Base-by-base conservation (phyloP, 2,113 vertebrate genomes). In the Maccullochella peelii region DNA sequence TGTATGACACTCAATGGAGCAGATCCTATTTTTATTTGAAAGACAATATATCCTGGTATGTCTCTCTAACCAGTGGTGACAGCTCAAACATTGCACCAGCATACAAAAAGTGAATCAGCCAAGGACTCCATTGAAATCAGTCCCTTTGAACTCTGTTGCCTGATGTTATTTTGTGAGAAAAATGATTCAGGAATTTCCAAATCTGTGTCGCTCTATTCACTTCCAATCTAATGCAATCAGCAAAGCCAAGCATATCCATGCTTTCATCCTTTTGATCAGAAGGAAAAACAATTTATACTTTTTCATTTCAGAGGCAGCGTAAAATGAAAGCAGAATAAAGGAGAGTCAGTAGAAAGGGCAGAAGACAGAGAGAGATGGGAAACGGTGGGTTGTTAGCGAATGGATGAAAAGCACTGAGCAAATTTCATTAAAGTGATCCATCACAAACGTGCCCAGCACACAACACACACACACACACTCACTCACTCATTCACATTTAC, bases 181-280 rank as follows among this genome's bases (percentile, higher is more conserved):
- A 86, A 83, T 76, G 70, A 81, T 86, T 81, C 80, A 73, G 73
- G 73, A 86, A 90, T 88, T 88, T 90, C 66, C 50, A 88, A 88
- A 88, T 86, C 55, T 75, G 23, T 86, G 86, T 85, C 42, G 3
- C 72, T 85, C 79, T 77, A 83, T 89, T 87, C 82, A 85, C 79
- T 83, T 87, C 54, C 76, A 83, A 83, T 89, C 84, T 70, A 80
- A 80, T 57, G 75, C 79, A 89, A 85, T 91, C 87, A 85, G 79
- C 73, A 71, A 62, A 70, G 75, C 77, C 71, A 73, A 85, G 76
- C 74, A 80, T 62, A 85, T 83, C 79, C 82, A 79, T 57, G 84
- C 84, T 89, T 87, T 83, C 89, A 89, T 83, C 84, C 89, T 87
- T 89, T 89, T 91, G 89, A 89, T 88, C 87, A 89, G 79, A 70